A percentile compares a stretch with the other conserved stretches of the same genome.
Evolutionary conservation across 2,797 vertebrate species (phyloP).

Genomic region (Varecia variegata): DNA sequence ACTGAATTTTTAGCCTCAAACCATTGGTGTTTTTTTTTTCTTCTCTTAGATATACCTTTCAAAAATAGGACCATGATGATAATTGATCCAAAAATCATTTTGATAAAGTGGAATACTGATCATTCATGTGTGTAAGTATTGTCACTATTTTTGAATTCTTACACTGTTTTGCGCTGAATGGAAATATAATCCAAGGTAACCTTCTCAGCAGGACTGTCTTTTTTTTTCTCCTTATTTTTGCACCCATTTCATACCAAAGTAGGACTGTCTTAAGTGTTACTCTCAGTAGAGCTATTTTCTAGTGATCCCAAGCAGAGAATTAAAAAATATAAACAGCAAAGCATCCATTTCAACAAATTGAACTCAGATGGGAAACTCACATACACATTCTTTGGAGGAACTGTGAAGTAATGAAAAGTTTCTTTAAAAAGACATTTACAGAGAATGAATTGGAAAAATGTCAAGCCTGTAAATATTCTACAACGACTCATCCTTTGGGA

Average conservation of each 20-base stretch:
- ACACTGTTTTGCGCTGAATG: neutral
- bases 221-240: too few species aligned
- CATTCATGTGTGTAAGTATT: neutral
- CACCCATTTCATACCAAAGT: too few species aligned
- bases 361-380: conserved; percentile 1
- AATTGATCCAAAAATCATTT: neutral
- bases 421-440: conserved; percentile 10
- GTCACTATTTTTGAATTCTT: neutral
- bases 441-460: neutral
- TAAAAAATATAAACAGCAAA: neutral
- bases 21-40: neutral
- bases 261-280: neutral
- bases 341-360: neutral
- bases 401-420: neutral
- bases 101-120: neutral
- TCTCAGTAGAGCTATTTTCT: neutral
- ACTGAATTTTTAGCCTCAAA: neutral
- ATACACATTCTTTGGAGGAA: conserved; percentile 34
- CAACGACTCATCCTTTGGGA: neutral
- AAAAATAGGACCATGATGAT: neutral
- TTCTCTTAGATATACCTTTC: neutral
- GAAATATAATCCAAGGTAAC: neutral
- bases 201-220: neutral
- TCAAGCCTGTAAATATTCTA: neutral
- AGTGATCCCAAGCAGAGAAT: neutral